Percentiles rank a stretch among this genome's conserved stretches.
These are phyloP conservation scores for Xylophagus ater DNA, from an alignment of 2,888 invertebrate genomes.

Conservation along the genomic window DNA sequence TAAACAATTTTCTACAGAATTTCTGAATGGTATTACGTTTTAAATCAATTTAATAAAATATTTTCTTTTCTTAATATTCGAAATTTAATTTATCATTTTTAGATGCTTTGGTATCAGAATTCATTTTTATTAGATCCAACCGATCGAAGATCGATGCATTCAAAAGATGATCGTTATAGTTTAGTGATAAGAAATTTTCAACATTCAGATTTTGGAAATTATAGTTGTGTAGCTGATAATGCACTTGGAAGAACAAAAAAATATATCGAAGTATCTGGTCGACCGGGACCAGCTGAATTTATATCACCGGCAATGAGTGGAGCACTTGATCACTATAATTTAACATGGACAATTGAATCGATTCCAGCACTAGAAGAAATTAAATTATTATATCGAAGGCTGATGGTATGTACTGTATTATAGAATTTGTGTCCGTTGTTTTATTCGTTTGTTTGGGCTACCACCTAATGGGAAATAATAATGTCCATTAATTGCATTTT, in stretches of 20 bases:
- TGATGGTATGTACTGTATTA: slow-evolving; percentile 42
- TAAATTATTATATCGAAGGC: slow-evolving; percentile 49
- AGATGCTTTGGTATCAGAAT: slow-evolving; percentile 56
- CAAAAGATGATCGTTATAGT: slow-evolving; percentile 47
- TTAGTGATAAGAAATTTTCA: slow-evolving; percentile 49
- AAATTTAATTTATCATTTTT: slow-evolving; percentile 16
- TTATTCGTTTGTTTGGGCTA: neutral
- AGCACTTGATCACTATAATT: slow-evolving; percentile 49
- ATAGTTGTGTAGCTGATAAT: slow-evolving; percentile 46
- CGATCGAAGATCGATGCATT: slow-evolving; percentile 50
- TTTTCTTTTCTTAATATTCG: neutral
- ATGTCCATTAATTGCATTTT: neutral
- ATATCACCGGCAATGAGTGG: slow-evolving; percentile 49
- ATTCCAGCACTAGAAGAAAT: slow-evolving; percentile 54
- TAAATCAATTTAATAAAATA: neutral
- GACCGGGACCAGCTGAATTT: slow-evolving; percentile 52
- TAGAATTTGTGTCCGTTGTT: neutral
- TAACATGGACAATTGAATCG: slow-evolving; percentile 56
- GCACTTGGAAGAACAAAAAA: slow-evolving; percentile 43
- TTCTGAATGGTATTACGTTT: slow-evolving; percentile 4
- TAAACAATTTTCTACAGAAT: neutral
- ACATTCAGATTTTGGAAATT: slow-evolving; percentile 52
- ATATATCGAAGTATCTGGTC: slow-evolving; percentile 52
- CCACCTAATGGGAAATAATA: neutral
- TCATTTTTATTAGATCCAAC: slow-evolving; percentile 50